These are phyloP conservation scores for Apistogramma diplotaenia DNA, from an alignment of 2,113 vertebrate genomes.

Conservation along the genomic window DNA sequence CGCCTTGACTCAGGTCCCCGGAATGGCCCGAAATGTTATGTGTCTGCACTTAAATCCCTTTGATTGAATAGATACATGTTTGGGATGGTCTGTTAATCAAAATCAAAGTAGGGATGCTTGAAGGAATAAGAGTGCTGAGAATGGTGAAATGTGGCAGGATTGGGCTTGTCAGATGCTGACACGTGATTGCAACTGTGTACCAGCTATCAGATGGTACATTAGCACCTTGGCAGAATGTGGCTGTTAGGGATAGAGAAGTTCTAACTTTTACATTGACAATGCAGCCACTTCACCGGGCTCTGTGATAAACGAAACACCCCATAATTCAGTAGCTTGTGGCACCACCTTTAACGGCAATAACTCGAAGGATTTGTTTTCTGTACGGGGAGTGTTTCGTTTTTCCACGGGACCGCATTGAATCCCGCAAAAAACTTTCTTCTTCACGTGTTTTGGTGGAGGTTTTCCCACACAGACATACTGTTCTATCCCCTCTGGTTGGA, in stretches of 20 bases:
- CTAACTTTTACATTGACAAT: neutral
- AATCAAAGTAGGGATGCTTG: constrained; percentile 16
- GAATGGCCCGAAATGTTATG: constrained; percentile 70
- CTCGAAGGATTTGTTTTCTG: neutral
- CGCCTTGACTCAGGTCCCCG: constrained; percentile 63
- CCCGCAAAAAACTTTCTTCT: neutral
- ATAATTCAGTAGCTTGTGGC: neutral
- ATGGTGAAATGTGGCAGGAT: constrained; percentile 36
- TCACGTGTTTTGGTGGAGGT: neutral
- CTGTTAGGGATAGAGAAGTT: neutral
- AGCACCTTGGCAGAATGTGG: neutral
- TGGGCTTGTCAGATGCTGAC: constrained; percentile 35
- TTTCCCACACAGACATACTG: neutral
- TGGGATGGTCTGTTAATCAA: constrained; percentile 51
- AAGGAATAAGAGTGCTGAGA: constrained; percentile 10
- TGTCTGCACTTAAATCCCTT: constrained; percentile 58
- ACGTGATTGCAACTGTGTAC: constrained; percentile 22
- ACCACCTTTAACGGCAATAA: neutral
- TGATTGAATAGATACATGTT: constrained; percentile 53
- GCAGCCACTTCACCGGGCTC: neutral
- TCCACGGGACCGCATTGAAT: neutral
- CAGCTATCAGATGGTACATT: constrained; percentile 19
- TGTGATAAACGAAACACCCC: neutral
- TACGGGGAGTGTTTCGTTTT: no score
- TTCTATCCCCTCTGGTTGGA: neutral